phyloP scores from a whole-genome alignment of 2,113 vertebrate species.

The Microcebus griseorufus region DNA sequence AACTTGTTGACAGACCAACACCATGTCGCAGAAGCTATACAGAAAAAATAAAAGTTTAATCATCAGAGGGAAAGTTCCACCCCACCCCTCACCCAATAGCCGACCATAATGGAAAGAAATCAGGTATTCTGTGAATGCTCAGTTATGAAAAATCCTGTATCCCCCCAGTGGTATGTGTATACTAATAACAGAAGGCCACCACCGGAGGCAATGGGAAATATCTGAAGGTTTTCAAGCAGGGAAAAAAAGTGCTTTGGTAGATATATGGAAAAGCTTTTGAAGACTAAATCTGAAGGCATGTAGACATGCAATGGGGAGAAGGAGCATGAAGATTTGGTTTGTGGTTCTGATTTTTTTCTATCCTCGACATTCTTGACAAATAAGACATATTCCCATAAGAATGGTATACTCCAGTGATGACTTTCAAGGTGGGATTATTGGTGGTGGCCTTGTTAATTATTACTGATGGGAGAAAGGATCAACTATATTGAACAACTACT shows the following conservation, averaged over 20 bases:
- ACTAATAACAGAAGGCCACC: not conserved
- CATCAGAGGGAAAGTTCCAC: not conserved
- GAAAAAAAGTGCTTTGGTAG: not conserved
- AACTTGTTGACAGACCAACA: conserved; percentile 96
- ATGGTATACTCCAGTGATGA: not conserved
- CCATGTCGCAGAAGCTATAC: conserved; percentile 95
- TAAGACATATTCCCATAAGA: not conserved
- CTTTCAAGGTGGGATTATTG: not conserved
- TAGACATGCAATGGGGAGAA: not conserved
- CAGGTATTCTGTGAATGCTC: not conserved
- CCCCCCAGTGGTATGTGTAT: not conserved
- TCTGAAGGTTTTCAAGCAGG: not conserved
- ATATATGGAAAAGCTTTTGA: not conserved
- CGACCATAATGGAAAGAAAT: not conserved
- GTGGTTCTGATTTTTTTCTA: not conserved
- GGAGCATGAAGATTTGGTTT: not conserved
- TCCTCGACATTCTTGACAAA: not conserved
- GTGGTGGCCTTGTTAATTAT: not conserved
- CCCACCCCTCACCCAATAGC: not conserved
- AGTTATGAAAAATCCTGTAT: not conserved
- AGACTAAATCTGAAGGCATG: not conserved
- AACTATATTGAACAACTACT: not conserved
- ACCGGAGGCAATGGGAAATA: not conserved
- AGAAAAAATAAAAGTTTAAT: not conserved
- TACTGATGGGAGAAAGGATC: not conserved